Evolutionary conservation across 2,888 invertebrate genomes (phyloP), one percentile per base, ranked within the genome.

Genomic region (Carpatolechia fugitivella): DNA sequence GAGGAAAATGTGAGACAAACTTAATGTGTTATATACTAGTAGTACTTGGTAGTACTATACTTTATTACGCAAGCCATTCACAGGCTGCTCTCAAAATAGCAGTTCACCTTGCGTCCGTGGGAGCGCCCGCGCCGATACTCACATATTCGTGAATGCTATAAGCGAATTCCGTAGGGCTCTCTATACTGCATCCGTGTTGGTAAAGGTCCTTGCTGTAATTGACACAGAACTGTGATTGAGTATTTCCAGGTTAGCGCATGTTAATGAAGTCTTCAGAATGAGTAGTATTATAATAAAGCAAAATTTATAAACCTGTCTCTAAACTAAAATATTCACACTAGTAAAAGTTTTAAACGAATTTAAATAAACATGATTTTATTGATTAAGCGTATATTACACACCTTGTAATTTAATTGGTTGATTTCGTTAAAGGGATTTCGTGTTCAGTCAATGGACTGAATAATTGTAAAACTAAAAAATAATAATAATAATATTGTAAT

Each of bases 51-150:
- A 44, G 44, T 44, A 44, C 29, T 44, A 29, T 41, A 41, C 18
- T 58, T 58, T 60, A 66, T 76, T 77, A 71, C 75, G 72, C 64
- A 80, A 81, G 63, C 64, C 66, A 71, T 69, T 74, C 71, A 72
- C 69, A 63, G 61, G 69, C 65, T 60, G 60, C 36, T 35, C 36
- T 77, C 79, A 85, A 83, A 86, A 80, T 84, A 79, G 79, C 77
- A 59, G 84, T 71, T 86, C 78, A 85, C 87, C 86, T 89, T 85
- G 84, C 71, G 60, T 35, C 67, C 82, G 86, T 87, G 87, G 83
- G 87, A 87, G 82, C 79, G 76, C 70, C 69, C 11, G 44, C 24
- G 40, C 24, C 10, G 4, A 29, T 29, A 13, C 20, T 60, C 67
- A 80, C 77, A 78, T 80, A 44, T 44, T 44, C 44, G 44, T 44